Percentiles rank a stretch among this genome's conserved stretches.
These are phyloP conservation scores for Rhinogobio ventralis DNA, from an alignment of 2,797 vertebrate species.

Conservation along the genomic window DNA sequence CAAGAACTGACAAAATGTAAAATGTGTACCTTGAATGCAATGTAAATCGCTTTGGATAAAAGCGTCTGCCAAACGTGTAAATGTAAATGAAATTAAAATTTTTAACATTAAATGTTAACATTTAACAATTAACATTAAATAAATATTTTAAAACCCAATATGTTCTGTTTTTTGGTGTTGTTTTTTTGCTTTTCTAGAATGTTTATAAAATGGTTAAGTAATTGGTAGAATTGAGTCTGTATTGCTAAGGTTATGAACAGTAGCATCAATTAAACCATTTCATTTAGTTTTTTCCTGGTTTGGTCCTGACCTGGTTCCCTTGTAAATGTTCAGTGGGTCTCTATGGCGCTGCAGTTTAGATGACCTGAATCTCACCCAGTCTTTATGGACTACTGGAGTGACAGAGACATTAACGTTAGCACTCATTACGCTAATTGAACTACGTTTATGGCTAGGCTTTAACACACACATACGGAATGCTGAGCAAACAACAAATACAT, in stretches of 20 bases:
- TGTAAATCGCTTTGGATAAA: too few relatives aligned
- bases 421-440: constrained; percentile 62
- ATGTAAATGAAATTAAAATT: too few relatives aligned
- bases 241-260: too few relatives aligned
- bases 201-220: neutral
- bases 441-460: constrained; percentile 48
- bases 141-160: neutral
- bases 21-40: too few relatives aligned
- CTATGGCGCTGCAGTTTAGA: neutral
- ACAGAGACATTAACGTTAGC: constrained; percentile 52
- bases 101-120: too few relatives aligned
- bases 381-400: constrained; percentile 56
- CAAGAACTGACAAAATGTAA: too few relatives aligned
- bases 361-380: constrained; percentile 48
- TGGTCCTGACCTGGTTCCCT: neutral
- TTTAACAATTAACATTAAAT: too few relatives aligned
- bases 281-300: neutral
- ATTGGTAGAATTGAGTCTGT: neutral
- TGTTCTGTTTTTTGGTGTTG: neutral
- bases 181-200: neutral
- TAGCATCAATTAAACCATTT: neutral
- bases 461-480: constrained; percentile 20
- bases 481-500: constrained; percentile 37
- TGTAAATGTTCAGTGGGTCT: constrained; percentile 13
- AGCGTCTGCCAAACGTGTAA: too few relatives aligned